These are phyloP conservation scores for Ganaspis brasiliensis DNA, from an alignment of 2,888 invertebrate genomes.

Conservation along the genomic window DNA sequence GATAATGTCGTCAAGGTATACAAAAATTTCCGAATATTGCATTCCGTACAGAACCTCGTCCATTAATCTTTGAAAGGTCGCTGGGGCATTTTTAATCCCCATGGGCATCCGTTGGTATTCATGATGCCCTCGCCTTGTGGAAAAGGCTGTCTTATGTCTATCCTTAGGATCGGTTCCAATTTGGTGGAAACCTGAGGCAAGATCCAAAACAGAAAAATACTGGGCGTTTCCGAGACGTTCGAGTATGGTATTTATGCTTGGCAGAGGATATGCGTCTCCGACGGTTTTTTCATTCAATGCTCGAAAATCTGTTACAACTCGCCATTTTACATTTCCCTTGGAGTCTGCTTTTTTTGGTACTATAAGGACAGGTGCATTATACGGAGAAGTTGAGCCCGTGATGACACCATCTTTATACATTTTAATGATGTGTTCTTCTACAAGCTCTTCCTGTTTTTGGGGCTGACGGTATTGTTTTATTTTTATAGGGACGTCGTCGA, in stretches of 20 bases:
- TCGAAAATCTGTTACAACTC: too few species aligned
- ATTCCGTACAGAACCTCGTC: background rate
- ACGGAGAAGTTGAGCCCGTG: conserved; percentile 68
- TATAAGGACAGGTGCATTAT: conserved; percentile 71
- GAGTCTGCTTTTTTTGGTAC: conserved; percentile 70
- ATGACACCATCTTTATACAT: conserved; percentile 65
- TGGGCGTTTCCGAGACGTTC: too few species aligned
- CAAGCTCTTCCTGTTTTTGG: conserved; percentile 52
- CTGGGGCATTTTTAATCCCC: too few species aligned
- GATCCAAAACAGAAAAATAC: too few species aligned
- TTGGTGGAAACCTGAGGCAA: too few species aligned
- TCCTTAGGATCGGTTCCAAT: too few species aligned
- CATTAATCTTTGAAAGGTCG: background rate
- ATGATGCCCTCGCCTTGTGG: too few species aligned
- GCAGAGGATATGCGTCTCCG: too few species aligned
- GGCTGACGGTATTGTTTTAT: conserved; percentile 56
- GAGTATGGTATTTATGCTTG: too few species aligned
- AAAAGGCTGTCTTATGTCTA: too few species aligned
- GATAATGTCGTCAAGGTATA: conserved; percentile 15
- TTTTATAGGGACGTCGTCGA: conserved; percentile 49
- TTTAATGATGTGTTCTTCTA: conserved; percentile 57
- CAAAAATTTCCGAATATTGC: background rate
- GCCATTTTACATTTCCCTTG: conserved; percentile 38
- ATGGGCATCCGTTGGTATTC: background rate
- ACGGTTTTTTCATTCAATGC: too few species aligned